Conservation (phyloP, 2,797 vertebrate species). For the Hyperoplus lanceolatus region DNA sequence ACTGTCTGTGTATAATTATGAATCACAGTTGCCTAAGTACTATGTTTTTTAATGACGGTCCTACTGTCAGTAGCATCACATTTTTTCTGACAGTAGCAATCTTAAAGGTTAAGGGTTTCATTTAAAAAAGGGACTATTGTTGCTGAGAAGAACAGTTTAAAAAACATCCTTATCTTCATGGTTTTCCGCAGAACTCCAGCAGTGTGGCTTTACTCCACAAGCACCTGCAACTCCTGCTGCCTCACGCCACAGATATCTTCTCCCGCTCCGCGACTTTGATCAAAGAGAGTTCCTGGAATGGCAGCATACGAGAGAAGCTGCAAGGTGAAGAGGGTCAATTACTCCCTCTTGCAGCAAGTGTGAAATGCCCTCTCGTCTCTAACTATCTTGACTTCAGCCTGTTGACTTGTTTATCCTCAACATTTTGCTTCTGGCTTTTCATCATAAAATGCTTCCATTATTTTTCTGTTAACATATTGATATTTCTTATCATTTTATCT, state of each 20-base stretch:
- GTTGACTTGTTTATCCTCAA: neutral
- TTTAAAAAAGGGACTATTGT: neutral
- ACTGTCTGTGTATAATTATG: neutral
- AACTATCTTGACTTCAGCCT: neutral
- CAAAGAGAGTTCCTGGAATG: conserved; percentile 96
- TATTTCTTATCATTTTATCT: neutral
- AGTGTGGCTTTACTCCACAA: conserved; percentile 97
- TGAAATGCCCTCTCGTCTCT: neutral
- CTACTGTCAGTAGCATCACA: neutral
- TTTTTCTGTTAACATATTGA: neutral
- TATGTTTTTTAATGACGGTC: neutral
- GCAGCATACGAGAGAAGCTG: conserved; percentile 93
- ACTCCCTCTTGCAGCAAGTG: neutral
- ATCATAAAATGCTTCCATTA: neutral
- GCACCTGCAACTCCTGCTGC: conserved; percentile 95
- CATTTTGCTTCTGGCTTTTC: neutral
- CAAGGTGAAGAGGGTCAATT: conserved; percentile 84
- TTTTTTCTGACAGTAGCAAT: neutral
- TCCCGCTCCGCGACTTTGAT: conserved; percentile 93
- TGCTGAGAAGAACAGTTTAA: neutral
- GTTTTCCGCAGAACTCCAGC: conserved; percentile 91
- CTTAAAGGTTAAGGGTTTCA: neutral
- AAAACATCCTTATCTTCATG: neutral
- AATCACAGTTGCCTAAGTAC: neutral
- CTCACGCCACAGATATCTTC: conserved; percentile 96